A percentile compares a stretch with the other conserved stretches of the same genome.
Conservation (phyloP, 92 coral and sea anemone species). For the Parazoanthus atlanticus region DNA sequence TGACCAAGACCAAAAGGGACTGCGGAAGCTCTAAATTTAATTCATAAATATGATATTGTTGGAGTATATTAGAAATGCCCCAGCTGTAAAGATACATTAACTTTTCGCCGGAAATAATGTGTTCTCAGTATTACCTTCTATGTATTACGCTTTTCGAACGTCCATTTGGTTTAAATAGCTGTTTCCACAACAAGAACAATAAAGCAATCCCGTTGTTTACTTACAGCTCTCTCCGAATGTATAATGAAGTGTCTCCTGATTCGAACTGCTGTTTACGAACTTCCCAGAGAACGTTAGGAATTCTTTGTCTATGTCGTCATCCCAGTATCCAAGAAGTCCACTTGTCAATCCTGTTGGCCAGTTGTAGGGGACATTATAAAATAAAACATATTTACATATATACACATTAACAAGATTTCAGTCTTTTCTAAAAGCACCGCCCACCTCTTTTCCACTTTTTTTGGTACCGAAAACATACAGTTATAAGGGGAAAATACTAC, state of each 20-base stretch:
- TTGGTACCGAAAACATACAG: background rate
- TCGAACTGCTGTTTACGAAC: slow-evolving; percentile 52
- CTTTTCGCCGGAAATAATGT: too few relatives aligned
- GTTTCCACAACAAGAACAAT: background rate
- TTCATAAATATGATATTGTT: too few relatives aligned
- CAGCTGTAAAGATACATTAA: too few relatives aligned
- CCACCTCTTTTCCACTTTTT: too few relatives aligned
- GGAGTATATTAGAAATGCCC: too few relatives aligned
- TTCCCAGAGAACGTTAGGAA: slow-evolving; percentile 61
- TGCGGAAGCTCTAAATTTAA: too few relatives aligned
- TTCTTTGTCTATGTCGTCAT: slow-evolving; percentile 52
- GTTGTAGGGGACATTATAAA: background rate
- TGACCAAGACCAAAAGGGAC: too few relatives aligned
- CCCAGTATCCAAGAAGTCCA: slow-evolving; percentile 74
- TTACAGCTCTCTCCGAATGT: slow-evolving; percentile 71
- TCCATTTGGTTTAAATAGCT: background rate
- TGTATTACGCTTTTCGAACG: too few relatives aligned
- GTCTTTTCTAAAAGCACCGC: background rate
- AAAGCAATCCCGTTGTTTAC: background rate
- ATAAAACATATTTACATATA: too few relatives aligned
- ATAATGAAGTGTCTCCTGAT: slow-evolving; percentile 43
- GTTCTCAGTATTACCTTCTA: too few relatives aligned
- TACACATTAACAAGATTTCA: background rate
- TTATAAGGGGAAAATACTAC: background rate
- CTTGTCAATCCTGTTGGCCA: slow-evolving; percentile 55